Base-by-base conservation (phyloP, 2,888 invertebrate genomes). In the Campoplex nolae region DNA sequence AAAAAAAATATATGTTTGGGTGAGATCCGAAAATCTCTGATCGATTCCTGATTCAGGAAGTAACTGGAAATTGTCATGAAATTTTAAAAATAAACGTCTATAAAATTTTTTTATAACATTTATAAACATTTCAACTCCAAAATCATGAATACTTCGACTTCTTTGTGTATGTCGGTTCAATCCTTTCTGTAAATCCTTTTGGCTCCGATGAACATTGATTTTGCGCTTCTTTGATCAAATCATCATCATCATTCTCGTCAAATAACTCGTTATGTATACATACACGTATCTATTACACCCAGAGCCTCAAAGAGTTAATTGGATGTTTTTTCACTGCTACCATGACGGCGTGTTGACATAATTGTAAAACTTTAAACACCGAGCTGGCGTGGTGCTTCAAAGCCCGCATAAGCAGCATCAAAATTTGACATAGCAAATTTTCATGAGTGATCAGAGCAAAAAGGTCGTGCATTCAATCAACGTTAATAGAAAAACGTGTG, bases 251-350 rank as follows among this genome's bases (percentile, higher is more conserved):
- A 56, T 48, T 67, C 35, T 74, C 67, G 35, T 62, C 58, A 83
- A 76, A 83, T 45, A 83, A 45, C 75, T 83, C 42, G 78, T 42
- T 42, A 23, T 23, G 70, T 68, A 68, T 23, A 32, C 23, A 82
- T 28, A 23, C 58, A 65, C 45, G 23, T 28, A 45, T 32, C n/a
- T n/a, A 35, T 23, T 73, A 56, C 62, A 68, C 74, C 67, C 45
- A 32, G 56, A 54, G 42, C 28, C 81, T 75, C 74, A 82, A 82
- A 82, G 81, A 74, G 74, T 82, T 75, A 82, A 82, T 82, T 82
- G 67, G 74, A 45, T 42, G 81, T 67, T 32, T 11, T 56, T 56
- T 51, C 65, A 56, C 9, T 7, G 18, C 56, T 13, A 56, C 23
- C 16, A 82, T 82, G 68, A 82, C 54, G n/a, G 65, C 62, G 81